These are phyloP conservation scores for Dicyrtoma fusca DNA, from an alignment of 2,888 invertebrate genomes.

Conservation along the genomic window DNA sequence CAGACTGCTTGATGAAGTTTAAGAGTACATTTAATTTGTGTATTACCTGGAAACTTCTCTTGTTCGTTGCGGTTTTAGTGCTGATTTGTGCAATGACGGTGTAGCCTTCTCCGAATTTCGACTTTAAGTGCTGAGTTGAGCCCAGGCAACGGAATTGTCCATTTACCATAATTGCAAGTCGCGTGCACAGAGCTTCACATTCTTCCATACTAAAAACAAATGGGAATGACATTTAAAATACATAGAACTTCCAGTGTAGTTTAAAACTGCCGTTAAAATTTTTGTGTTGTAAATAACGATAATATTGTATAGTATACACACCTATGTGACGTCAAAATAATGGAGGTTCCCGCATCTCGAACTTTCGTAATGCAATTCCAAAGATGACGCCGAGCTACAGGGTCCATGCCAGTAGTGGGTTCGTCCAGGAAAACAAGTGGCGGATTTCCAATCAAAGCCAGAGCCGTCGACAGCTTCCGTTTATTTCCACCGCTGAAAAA, in stretches of 20 bases:
- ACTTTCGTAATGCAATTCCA: constrained; percentile 76
- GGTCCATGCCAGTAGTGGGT: constrained; percentile 70
- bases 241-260: background rate
- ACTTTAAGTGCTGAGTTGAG: constrained; percentile 74
- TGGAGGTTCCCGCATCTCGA: constrained; percentile 71
- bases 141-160: constrained; percentile 75
- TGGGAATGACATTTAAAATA: background rate
- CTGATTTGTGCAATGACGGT: constrained; percentile 59
- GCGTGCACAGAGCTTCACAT: constrained; percentile 61
- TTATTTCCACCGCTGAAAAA: constrained; percentile 16
- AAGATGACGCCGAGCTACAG: constrained; percentile 75
- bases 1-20: constrained; percentile 51
- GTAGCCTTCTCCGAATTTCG: constrained; percentile 72
- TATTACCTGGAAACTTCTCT: constrained; percentile 34
- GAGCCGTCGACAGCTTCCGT: constrained; percentile 62
- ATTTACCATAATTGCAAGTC: constrained; percentile 79
- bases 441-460: constrained; percentile 71
- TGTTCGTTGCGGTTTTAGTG: constrained; percentile 3
- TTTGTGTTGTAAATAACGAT: background rate
- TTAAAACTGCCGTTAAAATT: background rate
- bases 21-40: constrained; percentile 33
- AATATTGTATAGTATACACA: constrained; percentile 39
- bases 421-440: constrained; percentile 67
- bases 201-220: constrained; percentile 73
- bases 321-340: constrained; percentile 78